Conservation (phyloP, 1,140 invertebrate species). For the Nautilus pompilius region DNA sequence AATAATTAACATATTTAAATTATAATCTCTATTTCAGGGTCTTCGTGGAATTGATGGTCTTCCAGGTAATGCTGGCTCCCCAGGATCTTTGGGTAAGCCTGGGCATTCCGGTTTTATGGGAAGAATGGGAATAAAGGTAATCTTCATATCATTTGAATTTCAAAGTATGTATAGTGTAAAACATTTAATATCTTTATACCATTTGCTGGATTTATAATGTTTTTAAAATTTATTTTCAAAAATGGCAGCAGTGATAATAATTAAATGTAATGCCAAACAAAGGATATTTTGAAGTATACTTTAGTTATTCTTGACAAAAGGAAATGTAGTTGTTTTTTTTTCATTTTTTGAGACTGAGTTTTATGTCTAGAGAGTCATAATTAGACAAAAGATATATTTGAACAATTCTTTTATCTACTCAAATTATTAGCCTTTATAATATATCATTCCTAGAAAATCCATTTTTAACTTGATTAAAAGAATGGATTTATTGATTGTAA, state of each 20-base stretch:
- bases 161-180: not conserved
- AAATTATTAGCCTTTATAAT: too few relatives aligned
- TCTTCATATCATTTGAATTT: not conserved
- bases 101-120: conserved; percentile 46
- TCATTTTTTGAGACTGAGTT: too few relatives aligned
- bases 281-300: not conserved
- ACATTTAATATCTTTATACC: not conserved
- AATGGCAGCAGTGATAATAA: not conserved
- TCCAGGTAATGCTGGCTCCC: conserved; percentile 64
- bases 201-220: too few relatives aligned
- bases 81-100: conserved; percentile 56
- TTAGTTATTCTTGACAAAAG: not conserved
- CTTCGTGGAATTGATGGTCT: conserved; percentile 73
- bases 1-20: too few relatives aligned
- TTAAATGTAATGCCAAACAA: not conserved
- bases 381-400: too few relatives aligned
- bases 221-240: too few relatives aligned
- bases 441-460: too few relatives aligned
- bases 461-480: not conserved
- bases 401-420: too few relatives aligned
- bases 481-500: not conserved
- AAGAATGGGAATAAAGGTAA: conserved; percentile 38
- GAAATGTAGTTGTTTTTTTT: not conserved
- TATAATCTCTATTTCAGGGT: conserved; percentile 41
- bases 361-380: too few relatives aligned